Percentiles rank a stretch among this genome's conserved stretches.
phyloP scores from a whole-genome alignment of 2,797 vertebrate species.

The Hozukius guyotensis region DNA sequence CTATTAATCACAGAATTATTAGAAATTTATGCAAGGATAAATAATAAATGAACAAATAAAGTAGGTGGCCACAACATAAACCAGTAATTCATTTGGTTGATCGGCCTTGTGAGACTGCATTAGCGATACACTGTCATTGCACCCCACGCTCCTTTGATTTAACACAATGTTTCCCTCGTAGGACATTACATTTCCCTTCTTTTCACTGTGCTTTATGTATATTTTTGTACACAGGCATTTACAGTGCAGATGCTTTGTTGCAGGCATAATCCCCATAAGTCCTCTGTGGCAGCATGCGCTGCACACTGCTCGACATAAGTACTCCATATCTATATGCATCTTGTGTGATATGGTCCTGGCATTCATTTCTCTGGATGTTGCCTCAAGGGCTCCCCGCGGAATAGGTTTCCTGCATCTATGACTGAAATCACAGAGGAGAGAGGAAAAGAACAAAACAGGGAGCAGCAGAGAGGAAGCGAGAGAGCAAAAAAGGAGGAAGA shows the following conservation, averaged over 20 bases:
- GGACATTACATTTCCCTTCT: constrained; percentile 14
- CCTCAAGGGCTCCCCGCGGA: constrained; percentile 60
- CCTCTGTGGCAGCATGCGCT: constrained; percentile 20
- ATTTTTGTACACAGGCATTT: constrained; percentile 34
- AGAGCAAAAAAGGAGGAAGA: constrained; percentile 5
- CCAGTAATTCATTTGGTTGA: constrained; percentile 49
- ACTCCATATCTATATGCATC: constrained; percentile 48
- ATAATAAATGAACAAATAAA: constrained; percentile 54
- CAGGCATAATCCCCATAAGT: constrained; percentile 49
- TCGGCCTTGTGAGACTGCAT: constrained; percentile 40
- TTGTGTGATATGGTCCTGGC: constrained; percentile 34
- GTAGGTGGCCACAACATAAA: constrained; percentile 33
- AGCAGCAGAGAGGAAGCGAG: constrained; percentile 24
- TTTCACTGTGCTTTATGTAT: constrained; percentile 37
- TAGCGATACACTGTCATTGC: constrained; percentile 32
- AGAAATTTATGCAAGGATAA: constrained; percentile 27
- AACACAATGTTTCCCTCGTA: constrained; percentile 32
- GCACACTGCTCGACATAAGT: constrained; percentile 45
- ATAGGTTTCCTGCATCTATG: constrained; percentile 43
- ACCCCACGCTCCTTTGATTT: constrained; percentile 35
- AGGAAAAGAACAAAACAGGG: constrained; percentile 34
- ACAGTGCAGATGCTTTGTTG: constrained; percentile 36
- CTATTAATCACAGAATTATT: constrained; percentile 49
- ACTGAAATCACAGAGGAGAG: constrained; percentile 44
- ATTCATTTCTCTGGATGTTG: constrained; percentile 41